These are phyloP conservation scores for Musca domestica DNA, from an alignment of 1,140 invertebrate genomes.

Conservation along the genomic window DNA sequence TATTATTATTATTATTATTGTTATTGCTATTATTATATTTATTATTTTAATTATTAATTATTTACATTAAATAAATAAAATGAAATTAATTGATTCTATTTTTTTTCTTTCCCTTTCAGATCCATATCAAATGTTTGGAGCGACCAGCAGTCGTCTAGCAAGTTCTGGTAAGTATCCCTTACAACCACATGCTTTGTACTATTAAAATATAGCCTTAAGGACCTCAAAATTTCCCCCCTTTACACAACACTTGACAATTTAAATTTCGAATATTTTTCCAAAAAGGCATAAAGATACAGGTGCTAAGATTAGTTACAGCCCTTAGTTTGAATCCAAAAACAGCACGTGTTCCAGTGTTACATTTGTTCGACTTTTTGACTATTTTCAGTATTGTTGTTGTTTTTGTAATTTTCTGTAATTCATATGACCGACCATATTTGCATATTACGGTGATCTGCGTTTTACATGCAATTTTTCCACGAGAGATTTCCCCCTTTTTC, in stretches of 20 bases:
- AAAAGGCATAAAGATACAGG: conserved; percentile 53
- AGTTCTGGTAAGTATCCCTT: conserved; percentile 71
- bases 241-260: no score
- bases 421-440: not conserved
- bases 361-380: no score
- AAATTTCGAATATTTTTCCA: conserved; percentile 29
- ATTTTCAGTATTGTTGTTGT: not conserved
- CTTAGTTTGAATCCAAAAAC: not conserved
- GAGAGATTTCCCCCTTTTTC: not conserved
- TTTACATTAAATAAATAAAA: no score
- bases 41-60: no score
- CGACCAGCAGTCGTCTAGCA: conserved; percentile 87
- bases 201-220: no score
- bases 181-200: not conserved
- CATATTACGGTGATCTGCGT: not conserved
- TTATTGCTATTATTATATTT: no score
- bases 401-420: not conserved
- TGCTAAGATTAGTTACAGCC: conserved; percentile 40
- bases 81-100: not conserved
- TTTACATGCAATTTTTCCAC: not conserved
- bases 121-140: conserved; percentile 95
- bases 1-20: no score
- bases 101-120: conserved; percentile 64
- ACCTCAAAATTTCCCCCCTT: no score
- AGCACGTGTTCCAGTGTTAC: not conserved